A percentile compares a stretch with the other conserved stretches of the same genome.
phyloP scores from a whole-genome alignment of 2,113 vertebrate genomes.

The Neodontobutis hainanensis region DNA sequence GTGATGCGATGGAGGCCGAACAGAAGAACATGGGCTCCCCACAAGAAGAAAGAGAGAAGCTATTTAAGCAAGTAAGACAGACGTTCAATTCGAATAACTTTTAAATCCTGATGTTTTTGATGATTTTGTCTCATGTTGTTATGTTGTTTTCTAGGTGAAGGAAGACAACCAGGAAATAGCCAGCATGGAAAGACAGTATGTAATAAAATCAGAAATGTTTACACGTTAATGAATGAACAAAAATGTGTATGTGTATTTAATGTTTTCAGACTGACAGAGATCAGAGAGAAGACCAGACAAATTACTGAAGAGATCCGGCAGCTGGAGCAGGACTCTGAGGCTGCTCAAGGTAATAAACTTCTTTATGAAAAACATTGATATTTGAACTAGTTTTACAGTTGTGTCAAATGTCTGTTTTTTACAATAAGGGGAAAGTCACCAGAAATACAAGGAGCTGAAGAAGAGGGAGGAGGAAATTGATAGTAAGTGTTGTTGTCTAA shows the following conservation, averaged over 20 bases:
- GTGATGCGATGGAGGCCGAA: slow-evolving; percentile 87
- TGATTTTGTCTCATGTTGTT: not conserved
- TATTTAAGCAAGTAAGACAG: slow-evolving; percentile 88
- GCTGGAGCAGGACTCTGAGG: slow-evolving; percentile 89
- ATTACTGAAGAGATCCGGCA: slow-evolving; percentile 85
- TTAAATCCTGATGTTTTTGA: not conserved
- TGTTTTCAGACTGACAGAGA: slow-evolving; percentile 69
- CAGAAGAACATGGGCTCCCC: slow-evolving; percentile 88
- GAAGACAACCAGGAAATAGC: slow-evolving; percentile 96
- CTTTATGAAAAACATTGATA: not conserved
- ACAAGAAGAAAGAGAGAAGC: slow-evolving; percentile 87
- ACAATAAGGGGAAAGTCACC: slow-evolving; percentile 86
- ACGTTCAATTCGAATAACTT: too few relatives aligned
- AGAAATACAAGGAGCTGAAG: slow-evolving; percentile 93
- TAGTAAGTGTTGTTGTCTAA: slow-evolving; percentile 79
- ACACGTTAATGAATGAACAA: not conserved
- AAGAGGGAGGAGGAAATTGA: slow-evolving; percentile 92
- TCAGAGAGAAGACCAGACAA: slow-evolving; percentile 81
- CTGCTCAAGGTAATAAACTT: slow-evolving; percentile 83
- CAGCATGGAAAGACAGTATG: slow-evolving; percentile 93
- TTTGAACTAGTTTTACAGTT: not conserved
- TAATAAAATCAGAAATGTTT: not conserved
- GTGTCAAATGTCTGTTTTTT: slow-evolving; percentile 12
- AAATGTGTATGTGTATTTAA: slow-evolving; percentile 7
- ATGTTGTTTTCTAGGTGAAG: slow-evolving; percentile 83